Percentiles rank a stretch among this genome's conserved stretches.
phyloP scores from a whole-genome alignment of 2,113 vertebrate genomes.

The Gobius niger region DNA sequence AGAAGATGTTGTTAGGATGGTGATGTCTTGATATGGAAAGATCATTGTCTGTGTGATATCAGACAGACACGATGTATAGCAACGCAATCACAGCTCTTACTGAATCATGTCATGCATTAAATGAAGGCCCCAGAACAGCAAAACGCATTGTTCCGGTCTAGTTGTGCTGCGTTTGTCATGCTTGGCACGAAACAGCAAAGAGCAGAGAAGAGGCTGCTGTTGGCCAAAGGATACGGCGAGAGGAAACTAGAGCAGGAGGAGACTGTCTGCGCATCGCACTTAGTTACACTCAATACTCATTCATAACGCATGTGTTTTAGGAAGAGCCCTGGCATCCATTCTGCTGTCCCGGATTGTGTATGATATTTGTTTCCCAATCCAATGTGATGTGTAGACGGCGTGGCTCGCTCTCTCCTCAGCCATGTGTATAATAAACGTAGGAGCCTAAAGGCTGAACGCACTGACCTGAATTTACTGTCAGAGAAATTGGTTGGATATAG shows the following conservation, averaged over 20 bases:
- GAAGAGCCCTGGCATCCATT: conserved; percentile 30
- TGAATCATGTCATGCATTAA: conserved; percentile 60
- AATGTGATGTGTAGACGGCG: conserved; percentile 37
- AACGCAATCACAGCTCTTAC: conserved; percentile 34
- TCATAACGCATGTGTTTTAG: conserved; percentile 62
- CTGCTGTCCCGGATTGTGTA: conserved; percentile 42
- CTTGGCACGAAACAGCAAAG: conserved; percentile 39
- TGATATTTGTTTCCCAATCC: conserved; percentile 31
- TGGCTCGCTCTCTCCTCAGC: conserved; percentile 31
- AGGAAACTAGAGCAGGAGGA: conserved; percentile 8
- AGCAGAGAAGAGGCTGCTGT: conserved; percentile 23
- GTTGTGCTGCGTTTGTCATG: conserved; percentile 59
- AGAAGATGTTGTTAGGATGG: neutral
- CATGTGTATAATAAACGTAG: conserved; percentile 38
- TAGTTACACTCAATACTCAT: conserved; percentile 61
- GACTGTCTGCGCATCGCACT: conserved; percentile 46
- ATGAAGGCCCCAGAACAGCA: conserved; percentile 59
- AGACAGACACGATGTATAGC: conserved; percentile 14
- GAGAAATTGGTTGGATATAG: neutral
- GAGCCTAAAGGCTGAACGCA: neutral
- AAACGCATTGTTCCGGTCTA: conserved; percentile 73
- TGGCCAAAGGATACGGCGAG: conserved; percentile 24
- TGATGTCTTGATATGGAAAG: neutral
- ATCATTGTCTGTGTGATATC: neutral
- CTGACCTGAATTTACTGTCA: neutral